A percentile compares a stretch with the other conserved stretches of the same genome.
Evolutionary conservation across 2,888 invertebrate genomes (phyloP).

Genomic region (Aphelenchoides bicaudatus): DNA sequence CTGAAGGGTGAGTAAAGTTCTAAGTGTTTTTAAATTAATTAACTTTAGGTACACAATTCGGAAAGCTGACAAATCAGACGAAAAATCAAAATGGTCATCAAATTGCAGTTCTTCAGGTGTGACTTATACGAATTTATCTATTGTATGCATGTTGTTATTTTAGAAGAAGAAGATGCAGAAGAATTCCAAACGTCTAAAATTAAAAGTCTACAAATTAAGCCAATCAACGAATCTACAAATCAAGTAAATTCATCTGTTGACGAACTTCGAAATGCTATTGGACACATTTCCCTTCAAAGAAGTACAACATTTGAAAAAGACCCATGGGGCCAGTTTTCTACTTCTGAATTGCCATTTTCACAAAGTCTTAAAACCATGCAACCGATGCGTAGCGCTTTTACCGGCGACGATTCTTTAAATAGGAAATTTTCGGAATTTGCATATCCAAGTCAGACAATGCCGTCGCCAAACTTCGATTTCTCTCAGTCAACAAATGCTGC

Average conservation of each 20-base stretch:
- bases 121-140: background rate
- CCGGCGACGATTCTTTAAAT: slow-evolving; percentile 53
- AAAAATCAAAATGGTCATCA: slow-evolving; percentile 17
- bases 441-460: slow-evolving; percentile 5
- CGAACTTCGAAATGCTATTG: slow-evolving; percentile 54
- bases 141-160: background rate
- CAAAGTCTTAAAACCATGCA: slow-evolving; percentile 47
- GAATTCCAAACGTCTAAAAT: slow-evolving; percentile 40
- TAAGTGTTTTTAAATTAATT: too few species aligned
- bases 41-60: slow-evolving; percentile 43
- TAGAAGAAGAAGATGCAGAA: slow-evolving; percentile 34
- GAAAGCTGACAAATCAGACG: background rate
- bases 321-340: slow-evolving; percentile 43
- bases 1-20: too few species aligned
- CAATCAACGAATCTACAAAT: slow-evolving; percentile 28
- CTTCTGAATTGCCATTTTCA: slow-evolving; percentile 38
- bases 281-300: slow-evolving; percentile 46
- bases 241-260: slow-evolving; percentile 46
- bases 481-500: slow-evolving; percentile 22
- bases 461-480: slow-evolving; percentile 14
- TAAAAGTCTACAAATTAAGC: slow-evolving; percentile 36
- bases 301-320: slow-evolving; percentile 57
- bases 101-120: slow-evolving; percentile 21
- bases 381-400: slow-evolving; percentile 50
- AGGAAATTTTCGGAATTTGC: slow-evolving; percentile 40